These are phyloP conservation scores for Nycteola revayana DNA, from an alignment of 2,888 invertebrate species.

Conservation along the genomic window DNA sequence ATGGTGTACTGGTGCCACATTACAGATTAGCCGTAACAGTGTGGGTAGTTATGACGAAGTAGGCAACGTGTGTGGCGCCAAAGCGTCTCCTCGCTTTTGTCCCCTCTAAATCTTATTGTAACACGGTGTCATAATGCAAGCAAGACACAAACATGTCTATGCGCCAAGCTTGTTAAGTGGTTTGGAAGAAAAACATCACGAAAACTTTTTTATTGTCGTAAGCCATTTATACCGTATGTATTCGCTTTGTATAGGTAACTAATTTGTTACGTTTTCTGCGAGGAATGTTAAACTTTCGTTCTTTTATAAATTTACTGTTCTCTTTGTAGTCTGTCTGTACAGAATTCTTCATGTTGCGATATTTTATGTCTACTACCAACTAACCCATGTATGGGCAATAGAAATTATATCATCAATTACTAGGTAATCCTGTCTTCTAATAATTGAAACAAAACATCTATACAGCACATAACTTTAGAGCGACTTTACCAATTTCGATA, in stretches of 20 bases:
- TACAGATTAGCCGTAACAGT: conserved; percentile 31
- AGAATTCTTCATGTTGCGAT: too few species aligned
- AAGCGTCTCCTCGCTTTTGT: conserved; percentile 72
- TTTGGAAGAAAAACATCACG: conserved; percentile 82
- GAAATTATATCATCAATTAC: too few species aligned
- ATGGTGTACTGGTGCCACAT: conserved; percentile 8
- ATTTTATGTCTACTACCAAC: too few species aligned
- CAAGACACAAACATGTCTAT: conserved; percentile 80
- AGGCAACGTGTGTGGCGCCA: conserved; percentile 60
- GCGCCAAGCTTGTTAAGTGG: conserved; percentile 82
- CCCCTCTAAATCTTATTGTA: conserved; percentile 79
- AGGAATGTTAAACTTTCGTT: too few species aligned
- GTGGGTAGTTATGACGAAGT: conserved; percentile 59
- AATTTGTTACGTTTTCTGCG: not conserved
- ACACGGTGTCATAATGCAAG: conserved; percentile 81
- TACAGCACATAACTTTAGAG: too few species aligned
- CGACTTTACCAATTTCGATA: too few species aligned
- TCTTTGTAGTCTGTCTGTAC: too few species aligned
- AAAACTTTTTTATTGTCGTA: conserved; percentile 79
- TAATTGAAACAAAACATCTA: too few species aligned
- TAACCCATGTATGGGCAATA: too few species aligned
- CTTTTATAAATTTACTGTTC: too few species aligned
- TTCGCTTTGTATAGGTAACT: conserved; percentile 54
- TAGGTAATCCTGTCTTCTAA: too few species aligned
- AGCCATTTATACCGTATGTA: conserved; percentile 73